Percentiles rank a stretch among this genome's conserved stretches.
These are phyloP conservation scores for Pyrrhosoma nymphula DNA, from an alignment of 2,888 invertebrate genomes.

Conservation along the genomic window DNA sequence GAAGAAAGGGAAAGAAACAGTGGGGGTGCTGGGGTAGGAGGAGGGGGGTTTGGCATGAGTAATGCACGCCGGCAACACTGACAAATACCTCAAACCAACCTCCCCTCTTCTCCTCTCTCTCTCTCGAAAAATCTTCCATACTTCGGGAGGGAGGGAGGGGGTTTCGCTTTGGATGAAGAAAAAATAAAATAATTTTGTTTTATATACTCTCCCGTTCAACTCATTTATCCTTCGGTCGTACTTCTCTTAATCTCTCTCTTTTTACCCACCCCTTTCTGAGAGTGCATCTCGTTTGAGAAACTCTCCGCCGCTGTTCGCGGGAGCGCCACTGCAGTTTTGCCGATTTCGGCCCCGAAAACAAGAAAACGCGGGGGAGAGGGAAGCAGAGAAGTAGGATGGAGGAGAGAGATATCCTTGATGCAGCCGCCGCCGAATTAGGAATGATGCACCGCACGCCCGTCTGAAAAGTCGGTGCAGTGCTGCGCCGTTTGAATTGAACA, in stretches of 20 bases:
- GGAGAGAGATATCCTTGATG: background rate
- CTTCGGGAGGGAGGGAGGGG: background rate
- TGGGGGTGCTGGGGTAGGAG: background rate
- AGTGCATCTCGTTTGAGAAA: conserved; percentile 29
- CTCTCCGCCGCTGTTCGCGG: background rate
- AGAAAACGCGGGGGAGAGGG: background rate
- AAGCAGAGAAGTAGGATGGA: background rate
- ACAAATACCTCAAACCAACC: background rate
- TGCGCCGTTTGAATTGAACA: background rate
- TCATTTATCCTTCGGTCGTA: background rate
- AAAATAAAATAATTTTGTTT: background rate
- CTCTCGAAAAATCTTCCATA: background rate
- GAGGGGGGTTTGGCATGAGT: background rate
- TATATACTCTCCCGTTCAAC: background rate
- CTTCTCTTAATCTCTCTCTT: background rate
- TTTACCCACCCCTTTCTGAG: background rate
- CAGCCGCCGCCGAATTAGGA: background rate
- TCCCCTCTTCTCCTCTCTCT: background rate
- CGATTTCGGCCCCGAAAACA: background rate
- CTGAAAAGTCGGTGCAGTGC: background rate
- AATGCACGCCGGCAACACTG: conserved; percentile 7
- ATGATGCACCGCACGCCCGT: background rate
- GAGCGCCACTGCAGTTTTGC: background rate
- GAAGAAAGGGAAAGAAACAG: background rate
- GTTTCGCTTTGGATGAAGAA: background rate